Percentiles rank a stretch among this genome's conserved stretches.
phyloP scores from a whole-genome alignment of 2,113 vertebrate genomes.

The Eurystomus gularis region DNA sequence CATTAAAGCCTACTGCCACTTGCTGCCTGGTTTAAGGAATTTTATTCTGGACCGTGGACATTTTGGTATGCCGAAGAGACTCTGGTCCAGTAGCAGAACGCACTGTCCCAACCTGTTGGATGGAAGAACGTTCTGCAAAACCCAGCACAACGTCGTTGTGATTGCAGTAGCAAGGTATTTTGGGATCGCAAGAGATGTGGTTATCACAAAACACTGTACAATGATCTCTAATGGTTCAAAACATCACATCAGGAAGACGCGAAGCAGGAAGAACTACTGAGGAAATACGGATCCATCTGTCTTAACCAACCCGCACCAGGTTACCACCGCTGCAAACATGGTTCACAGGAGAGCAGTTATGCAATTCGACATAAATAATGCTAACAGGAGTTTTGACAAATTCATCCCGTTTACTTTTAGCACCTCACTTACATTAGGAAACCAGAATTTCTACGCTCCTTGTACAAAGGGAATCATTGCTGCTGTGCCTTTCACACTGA shows the following conservation, averaged over 20 bases:
- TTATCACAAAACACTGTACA: not conserved
- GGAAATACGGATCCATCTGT: not conserved
- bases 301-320: not conserved
- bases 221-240: not conserved
- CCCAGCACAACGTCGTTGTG: fast-evolving
- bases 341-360: not conserved
- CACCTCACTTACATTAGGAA: not conserved
- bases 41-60: not conserved
- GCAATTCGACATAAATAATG: not conserved
- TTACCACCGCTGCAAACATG: not conserved
- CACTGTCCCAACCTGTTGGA: not conserved
- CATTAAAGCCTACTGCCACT: not conserved
- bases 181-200: not conserved
- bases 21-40: not conserved
- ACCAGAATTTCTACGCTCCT: not conserved
- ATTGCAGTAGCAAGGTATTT: not conserved
- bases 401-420: not conserved
- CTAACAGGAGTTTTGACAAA: not conserved
- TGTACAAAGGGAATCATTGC: not conserved
- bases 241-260: too few species aligned
- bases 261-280: too few species aligned
- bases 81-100: fast-evolving
- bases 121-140: not conserved
- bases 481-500: not conserved
- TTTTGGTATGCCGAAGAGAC: not conserved